Evolutionary conservation across 2,113 vertebrate genomes (phyloP).

Genomic region (Blennius ocellaris): DNA sequence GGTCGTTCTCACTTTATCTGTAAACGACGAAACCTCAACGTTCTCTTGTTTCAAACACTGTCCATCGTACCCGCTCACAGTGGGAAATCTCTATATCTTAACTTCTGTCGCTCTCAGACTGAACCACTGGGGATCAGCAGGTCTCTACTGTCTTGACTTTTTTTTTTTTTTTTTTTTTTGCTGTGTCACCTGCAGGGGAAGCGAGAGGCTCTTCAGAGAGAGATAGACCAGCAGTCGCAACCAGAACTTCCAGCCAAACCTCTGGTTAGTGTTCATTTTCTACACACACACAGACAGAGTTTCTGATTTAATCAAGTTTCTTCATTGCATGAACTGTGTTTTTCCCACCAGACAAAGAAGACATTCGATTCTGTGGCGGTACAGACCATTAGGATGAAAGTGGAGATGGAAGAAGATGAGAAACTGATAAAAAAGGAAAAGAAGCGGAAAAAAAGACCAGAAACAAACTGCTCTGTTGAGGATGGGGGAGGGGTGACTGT

Average conservation of each 20-base stretch:
- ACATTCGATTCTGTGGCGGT: conserved; percentile 13
- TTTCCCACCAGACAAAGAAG: conserved; percentile 36
- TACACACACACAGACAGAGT: background rate
- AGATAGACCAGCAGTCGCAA: conserved; percentile 52
- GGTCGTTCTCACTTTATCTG: no score
- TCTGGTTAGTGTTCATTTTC: conserved; percentile 39
- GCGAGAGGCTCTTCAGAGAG: conserved; percentile 45
- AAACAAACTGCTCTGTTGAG: background rate
- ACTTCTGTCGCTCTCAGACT: no score
- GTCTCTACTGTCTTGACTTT: no score
- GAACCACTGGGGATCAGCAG: no score
- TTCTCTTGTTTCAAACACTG: no score
- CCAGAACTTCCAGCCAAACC: conserved; percentile 10
- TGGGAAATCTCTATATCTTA: no score
- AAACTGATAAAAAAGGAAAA: conserved; percentile 58
- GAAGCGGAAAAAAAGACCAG: conserved; percentile 47
- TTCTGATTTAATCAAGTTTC: background rate
- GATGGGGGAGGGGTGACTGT: background rate
- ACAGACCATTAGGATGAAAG: background rate
- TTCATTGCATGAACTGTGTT: background rate
- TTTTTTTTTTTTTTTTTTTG: no score
- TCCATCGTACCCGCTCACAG: no score
- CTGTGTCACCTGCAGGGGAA: conserved; percentile 31
- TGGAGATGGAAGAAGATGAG: conserved; percentile 32
- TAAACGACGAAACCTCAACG: no score